Percentiles rank a stretch among this genome's conserved stretches.
Conservation (phyloP, 2,888 invertebrate species). For the Punctoribates punctum region DNA sequence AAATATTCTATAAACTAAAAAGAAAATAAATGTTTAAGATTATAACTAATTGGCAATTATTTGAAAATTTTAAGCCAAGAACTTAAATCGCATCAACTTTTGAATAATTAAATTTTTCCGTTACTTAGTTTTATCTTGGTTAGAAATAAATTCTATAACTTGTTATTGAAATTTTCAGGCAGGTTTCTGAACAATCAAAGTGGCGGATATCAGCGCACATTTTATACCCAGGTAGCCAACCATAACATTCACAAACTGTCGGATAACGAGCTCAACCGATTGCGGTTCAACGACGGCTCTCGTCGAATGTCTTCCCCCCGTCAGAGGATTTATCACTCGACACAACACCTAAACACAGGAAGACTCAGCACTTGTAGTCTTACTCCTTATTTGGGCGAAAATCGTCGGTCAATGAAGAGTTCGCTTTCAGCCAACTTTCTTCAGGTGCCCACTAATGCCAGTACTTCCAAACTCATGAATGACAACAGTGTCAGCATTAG, state of each 20-base stretch:
- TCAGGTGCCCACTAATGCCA: slow-evolving; percentile 10
- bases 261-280: slow-evolving; percentile 12
- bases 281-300: background rate
- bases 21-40: no score
- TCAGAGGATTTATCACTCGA: background rate
- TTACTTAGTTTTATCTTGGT: no score
- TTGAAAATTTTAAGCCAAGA: no score
- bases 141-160: no score
- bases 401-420: background rate
- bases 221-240: slow-evolving; percentile 10
- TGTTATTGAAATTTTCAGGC: slow-evolving; percentile 17
- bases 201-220: slow-evolving; percentile 10
- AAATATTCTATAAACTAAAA: no score
- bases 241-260: background rate
- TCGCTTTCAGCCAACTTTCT: slow-evolving; percentile 6
- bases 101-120: no score
- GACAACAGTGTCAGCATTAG: background rate
- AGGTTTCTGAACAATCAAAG: background rate
- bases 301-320: slow-evolving; percentile 15
- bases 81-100: no score
- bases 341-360: background rate
- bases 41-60: no score
- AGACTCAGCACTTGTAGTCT: slow-evolving; percentile 1
- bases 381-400: background rate
- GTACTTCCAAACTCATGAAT: background rate